Evolutionary conservation across 1,140 invertebrate species (phyloP).

Genomic region (Tetragonula clypearis): DNA sequence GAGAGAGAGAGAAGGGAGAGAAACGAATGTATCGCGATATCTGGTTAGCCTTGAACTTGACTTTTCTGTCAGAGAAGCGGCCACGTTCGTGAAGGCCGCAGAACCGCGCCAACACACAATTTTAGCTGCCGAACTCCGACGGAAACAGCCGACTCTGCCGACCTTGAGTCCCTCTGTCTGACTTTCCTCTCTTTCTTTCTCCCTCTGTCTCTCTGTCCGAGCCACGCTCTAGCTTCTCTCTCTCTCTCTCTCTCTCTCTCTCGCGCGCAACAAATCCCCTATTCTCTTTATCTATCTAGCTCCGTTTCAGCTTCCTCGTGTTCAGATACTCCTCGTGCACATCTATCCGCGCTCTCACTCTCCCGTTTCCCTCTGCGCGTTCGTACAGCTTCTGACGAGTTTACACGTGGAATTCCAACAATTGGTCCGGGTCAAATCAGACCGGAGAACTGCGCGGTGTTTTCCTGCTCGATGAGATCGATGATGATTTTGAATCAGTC

Average conservation of each 20-base stretch:
- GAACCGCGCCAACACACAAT: constrained; percentile 71
- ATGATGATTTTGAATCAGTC: constrained; percentile 1
- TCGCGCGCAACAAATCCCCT: neutral
- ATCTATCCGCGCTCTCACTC: constrained; percentile 9
- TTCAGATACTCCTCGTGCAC: neutral
- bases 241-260: neutral
- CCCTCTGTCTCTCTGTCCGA: neutral
- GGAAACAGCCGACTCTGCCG: constrained; percentile 73
- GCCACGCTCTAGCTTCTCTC: neutral
- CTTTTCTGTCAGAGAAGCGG: constrained; percentile 58
- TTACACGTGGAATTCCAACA: neutral
- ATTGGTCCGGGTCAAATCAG: neutral
- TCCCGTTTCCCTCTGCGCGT: neutral
- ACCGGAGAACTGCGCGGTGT: neutral
- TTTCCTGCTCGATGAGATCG: neutral
- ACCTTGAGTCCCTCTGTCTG: constrained; percentile 58
- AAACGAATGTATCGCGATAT: constrained; percentile 35
- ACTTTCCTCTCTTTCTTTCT: constrained; percentile 11
- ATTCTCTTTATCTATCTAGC: constrained; percentile 18
- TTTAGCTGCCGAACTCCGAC: constrained; percentile 72
- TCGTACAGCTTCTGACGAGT: constrained; percentile 1
- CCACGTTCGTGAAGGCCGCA: constrained; percentile 72
- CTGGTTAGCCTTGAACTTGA: constrained; percentile 58
- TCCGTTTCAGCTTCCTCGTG: constrained; percentile 34
- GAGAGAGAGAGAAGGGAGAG: constrained; percentile 18